Conservation (phyloP, 1,140 invertebrate species). For the Drosophila nasuta region DNA sequence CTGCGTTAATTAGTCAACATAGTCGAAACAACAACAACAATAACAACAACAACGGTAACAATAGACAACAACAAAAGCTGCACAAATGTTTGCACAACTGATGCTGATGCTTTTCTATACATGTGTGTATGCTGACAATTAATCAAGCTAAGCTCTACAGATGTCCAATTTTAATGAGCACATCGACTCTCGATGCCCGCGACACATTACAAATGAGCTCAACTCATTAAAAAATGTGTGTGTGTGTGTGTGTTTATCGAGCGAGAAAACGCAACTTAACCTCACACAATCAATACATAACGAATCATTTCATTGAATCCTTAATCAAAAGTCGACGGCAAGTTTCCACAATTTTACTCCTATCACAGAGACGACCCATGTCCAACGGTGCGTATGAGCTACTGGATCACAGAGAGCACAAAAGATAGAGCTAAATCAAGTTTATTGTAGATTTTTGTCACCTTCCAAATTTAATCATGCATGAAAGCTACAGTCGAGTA, state of each 20-base stretch:
- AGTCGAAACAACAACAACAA: slow-evolving; percentile 36
- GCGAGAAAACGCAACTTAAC: slow-evolving; percentile 1
- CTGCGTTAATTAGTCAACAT: slow-evolving; percentile 72
- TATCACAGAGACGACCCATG: too few relatives aligned
- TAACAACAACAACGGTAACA: background rate
- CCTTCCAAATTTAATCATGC: too few relatives aligned
- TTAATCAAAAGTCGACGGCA: slow-evolving; percentile 6
- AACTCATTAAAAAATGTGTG: slow-evolving; percentile 12
- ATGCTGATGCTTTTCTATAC: slow-evolving; percentile 51
- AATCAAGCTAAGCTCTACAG: slow-evolving; percentile 42
- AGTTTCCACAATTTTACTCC: background rate
- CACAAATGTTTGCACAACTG: slow-evolving; percentile 54
- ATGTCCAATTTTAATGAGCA: slow-evolving; percentile 53
- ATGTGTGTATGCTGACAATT: slow-evolving; percentile 25
- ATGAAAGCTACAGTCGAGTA: too few relatives aligned
- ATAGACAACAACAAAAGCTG: slow-evolving; percentile 24
- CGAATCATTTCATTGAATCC: slow-evolving; percentile 14
- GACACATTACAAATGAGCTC: slow-evolving; percentile 45
- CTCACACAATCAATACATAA: slow-evolving; percentile 8
- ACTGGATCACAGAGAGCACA: too few relatives aligned
- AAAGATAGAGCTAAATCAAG: too few relatives aligned
- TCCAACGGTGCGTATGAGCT: too few relatives aligned
- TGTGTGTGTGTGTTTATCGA: slow-evolving; percentile 7
- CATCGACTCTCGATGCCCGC: slow-evolving; percentile 30
- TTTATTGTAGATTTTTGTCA: too few relatives aligned